Evolutionary conservation across 1,140 invertebrate genomes (phyloP).

Genomic region (Aradophagus sp.): DNA sequence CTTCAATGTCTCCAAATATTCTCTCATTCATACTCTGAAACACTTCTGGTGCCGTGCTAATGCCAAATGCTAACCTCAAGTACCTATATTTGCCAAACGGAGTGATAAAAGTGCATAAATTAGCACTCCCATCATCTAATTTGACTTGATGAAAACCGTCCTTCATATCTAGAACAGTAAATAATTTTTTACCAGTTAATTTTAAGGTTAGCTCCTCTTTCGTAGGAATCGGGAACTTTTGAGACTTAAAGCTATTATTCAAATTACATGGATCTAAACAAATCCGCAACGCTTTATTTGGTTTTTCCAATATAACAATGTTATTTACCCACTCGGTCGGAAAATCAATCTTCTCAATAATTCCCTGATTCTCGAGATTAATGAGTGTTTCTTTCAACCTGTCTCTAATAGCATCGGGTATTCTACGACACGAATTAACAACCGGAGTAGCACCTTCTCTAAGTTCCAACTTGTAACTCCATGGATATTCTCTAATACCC

Average conservation of each 20-base stretch:
- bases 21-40: slow-evolving; percentile 63
- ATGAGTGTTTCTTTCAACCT: slow-evolving; percentile 8
- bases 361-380: slow-evolving; percentile 3
- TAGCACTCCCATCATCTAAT: slow-evolving; percentile 63
- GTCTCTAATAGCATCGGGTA: too few relatives aligned
- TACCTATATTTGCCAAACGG: slow-evolving; percentile 70
- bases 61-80: slow-evolving; percentile 68
- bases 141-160: slow-evolving; percentile 70
- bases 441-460: too few relatives aligned
- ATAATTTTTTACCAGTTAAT: slow-evolving; percentile 66
- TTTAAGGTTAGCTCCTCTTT: slow-evolving; percentile 68
- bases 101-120: slow-evolving; percentile 72
- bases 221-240: slow-evolving; percentile 64
- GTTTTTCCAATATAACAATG: slow-evolving; percentile 72
- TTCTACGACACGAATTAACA: too few relatives aligned
- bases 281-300: slow-evolving; percentile 69
- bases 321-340: slow-evolving; percentile 68
- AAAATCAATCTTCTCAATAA: slow-evolving; percentile 32
- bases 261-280: slow-evolving; percentile 73
- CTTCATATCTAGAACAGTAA: slow-evolving; percentile 72
- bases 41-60: slow-evolving; percentile 65
- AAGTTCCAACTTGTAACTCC: slow-evolving; percentile 12
- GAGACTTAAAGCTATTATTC: slow-evolving; percentile 11
- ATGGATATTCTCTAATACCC: slow-evolving; percentile 22
- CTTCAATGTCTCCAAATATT: slow-evolving; percentile 63